phyloP scores from a whole-genome alignment of 1,140 invertebrate species.

The Sesamia nonagrioides region DNA sequence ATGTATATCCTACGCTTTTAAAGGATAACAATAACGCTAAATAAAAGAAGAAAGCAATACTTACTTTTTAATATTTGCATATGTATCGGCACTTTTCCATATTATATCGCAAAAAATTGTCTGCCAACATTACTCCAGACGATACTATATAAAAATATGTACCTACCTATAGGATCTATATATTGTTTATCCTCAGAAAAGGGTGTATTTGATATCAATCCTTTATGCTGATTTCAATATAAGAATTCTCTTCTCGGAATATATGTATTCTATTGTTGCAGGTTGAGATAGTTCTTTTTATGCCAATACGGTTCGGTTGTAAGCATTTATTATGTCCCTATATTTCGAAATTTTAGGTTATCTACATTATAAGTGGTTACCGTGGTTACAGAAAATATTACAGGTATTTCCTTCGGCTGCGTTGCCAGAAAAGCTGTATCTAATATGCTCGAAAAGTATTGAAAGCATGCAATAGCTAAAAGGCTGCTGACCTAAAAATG shows the following conservation, averaged over 20 bases:
- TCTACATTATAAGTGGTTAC: not conserved
- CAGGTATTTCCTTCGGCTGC: not conserved
- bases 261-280: constrained; percentile 33
- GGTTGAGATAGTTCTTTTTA: constrained; percentile 39
- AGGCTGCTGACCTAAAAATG: constrained; percentile 3
- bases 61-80: constrained; percentile 36
- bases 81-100: constrained; percentile 36
- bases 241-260: constrained; percentile 40
- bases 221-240: constrained; percentile 52
- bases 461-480: not conserved
- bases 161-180: not conserved
- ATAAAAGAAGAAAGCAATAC: constrained; percentile 32
- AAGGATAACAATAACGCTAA: constrained; percentile 29
- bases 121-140: constrained; percentile 35
- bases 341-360: not conserved
- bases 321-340: not conserved
- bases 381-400: constrained; percentile 14
- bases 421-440: not conserved
- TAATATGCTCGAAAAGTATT: constrained; percentile 7
- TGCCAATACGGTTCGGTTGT: constrained; percentile 18
- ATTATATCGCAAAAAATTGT: constrained; percentile 37
- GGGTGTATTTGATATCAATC: constrained; percentile 49
- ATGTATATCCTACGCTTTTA: constrained; percentile 1
- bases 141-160: constrained; percentile 25
- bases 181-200: constrained; percentile 39